Evolutionary conservation across 2,888 invertebrate genomes (phyloP).

Genomic region (Lasioglossum malachurum): DNA sequence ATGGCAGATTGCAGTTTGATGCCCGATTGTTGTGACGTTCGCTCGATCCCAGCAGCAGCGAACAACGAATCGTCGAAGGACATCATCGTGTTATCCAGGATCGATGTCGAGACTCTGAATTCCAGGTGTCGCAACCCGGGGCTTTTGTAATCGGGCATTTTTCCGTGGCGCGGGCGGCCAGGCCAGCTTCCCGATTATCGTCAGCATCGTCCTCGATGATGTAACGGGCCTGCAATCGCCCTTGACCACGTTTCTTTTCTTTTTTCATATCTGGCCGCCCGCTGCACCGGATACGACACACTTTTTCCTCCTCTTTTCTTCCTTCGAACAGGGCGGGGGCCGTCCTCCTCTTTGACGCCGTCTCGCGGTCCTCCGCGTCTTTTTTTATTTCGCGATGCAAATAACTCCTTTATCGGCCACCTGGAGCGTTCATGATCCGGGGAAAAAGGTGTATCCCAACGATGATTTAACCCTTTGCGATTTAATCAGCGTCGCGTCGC

Average conservation of each 20-base stretch:
- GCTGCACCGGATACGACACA: constrained; percentile 53
- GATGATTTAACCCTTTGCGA: constrained; percentile 50
- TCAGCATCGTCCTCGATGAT: constrained; percentile 54
- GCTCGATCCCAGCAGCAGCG: not conserved
- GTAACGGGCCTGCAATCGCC: constrained; percentile 59
- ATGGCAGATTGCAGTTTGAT: not conserved
- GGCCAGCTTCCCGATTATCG: constrained; percentile 50
- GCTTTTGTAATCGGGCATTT: constrained; percentile 26
- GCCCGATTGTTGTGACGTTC: not conserved
- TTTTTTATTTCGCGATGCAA: constrained; percentile 52
- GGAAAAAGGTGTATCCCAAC: constrained; percentile 23
- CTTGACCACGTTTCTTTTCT: constrained; percentile 65
- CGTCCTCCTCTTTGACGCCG: not conserved
- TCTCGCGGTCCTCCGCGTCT: constrained; percentile 1
- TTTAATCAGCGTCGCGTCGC: not conserved
- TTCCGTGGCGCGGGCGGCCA: not conserved
- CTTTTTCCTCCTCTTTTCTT: constrained; percentile 36
- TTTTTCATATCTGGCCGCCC: constrained; percentile 43
- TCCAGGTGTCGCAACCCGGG: not conserved
- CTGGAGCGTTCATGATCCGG: constrained; percentile 52
- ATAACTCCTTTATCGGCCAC: constrained; percentile 54
- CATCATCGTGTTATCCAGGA: not conserved
- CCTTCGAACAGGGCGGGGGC: not conserved
- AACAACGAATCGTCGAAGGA: not conserved
- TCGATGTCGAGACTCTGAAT: constrained; percentile 3